Evolutionary conservation across 2,113 vertebrate species (phyloP).

Genomic region (Ictalurus furcatus): DNA sequence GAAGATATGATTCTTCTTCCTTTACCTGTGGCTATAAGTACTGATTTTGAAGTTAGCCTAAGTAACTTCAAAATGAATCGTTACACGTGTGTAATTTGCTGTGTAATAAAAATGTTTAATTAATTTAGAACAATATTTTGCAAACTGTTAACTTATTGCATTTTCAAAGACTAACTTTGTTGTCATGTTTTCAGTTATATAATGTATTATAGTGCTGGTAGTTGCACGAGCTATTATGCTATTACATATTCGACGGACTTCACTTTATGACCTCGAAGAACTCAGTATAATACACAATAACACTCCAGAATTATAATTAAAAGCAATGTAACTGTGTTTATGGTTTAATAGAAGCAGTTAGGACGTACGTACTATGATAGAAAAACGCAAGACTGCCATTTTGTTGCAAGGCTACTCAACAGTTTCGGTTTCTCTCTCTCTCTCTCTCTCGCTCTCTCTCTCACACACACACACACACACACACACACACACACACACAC

Average conservation of each 20-base stretch:
- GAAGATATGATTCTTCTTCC: neutral
- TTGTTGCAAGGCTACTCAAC: neutral
- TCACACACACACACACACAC: too few relatives aligned
- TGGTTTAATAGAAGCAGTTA: neutral
- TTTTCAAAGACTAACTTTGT: neutral
- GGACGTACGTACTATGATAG: neutral
- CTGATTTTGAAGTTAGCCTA: neutral
- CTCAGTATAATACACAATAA: neutral
- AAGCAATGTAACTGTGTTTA: neutral
- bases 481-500: neutral
- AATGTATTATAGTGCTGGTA: neutral
- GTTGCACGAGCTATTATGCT: neutral
- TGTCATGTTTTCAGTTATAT: neutral
- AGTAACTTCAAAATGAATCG: neutral
- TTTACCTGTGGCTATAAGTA: neutral
- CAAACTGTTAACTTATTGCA: too few relatives aligned
- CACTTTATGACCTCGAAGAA: neutral
- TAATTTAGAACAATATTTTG: neutral
- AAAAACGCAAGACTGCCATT: neutral
- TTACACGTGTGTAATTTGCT: neutral
- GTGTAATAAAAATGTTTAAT: neutral
- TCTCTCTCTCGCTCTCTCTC: neutral
- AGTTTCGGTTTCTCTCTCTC: neutral
- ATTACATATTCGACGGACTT: neutral
- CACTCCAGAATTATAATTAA: neutral